These are phyloP conservation scores for Miniopterus natalensis DNA, from an alignment of 2,113 vertebrate species.

Conservation along the genomic window DNA sequence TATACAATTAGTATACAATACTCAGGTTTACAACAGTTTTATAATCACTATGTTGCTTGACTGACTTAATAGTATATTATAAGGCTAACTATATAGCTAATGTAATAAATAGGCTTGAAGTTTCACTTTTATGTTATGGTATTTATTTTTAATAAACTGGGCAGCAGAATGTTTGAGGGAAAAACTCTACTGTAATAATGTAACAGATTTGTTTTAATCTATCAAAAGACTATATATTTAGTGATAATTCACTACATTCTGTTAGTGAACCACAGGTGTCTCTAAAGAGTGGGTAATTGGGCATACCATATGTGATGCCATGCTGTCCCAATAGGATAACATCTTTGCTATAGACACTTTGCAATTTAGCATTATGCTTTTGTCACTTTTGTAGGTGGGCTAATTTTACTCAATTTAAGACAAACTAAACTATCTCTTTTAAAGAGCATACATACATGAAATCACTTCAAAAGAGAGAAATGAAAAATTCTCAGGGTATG, in stretches of 20 bases:
- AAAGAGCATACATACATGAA: background rate
- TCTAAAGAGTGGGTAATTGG: slow-evolving; percentile 59
- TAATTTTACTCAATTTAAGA: slow-evolving; percentile 20
- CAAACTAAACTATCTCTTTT: background rate
- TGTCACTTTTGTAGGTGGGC: background rate
- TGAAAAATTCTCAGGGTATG: background rate
- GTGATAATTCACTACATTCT: background rate
- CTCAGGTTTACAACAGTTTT: background rate
- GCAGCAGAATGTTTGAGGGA: background rate
- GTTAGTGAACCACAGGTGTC: slow-evolving; percentile 57
- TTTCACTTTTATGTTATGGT: background rate
- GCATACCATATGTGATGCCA: slow-evolving; percentile 62
- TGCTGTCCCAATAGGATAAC: background rate
- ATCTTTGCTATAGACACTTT: slow-evolving; percentile 3
- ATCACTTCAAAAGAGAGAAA: background rate
- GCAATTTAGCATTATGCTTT: background rate
- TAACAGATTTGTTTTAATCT: slow-evolving; percentile 54
- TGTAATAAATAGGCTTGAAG: background rate
- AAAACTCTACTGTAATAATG: background rate
- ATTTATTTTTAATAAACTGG: background rate
- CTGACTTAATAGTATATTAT: background rate
- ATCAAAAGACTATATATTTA: slow-evolving; percentile 47
- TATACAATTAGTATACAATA: background rate
- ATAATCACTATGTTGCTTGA: background rate
- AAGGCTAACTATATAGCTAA: background rate